Evolutionary conservation across 1,140 invertebrate species (phyloP), one percentile per base, ranked within the genome.

Genomic region (Bombus pyrosoma): DNA sequence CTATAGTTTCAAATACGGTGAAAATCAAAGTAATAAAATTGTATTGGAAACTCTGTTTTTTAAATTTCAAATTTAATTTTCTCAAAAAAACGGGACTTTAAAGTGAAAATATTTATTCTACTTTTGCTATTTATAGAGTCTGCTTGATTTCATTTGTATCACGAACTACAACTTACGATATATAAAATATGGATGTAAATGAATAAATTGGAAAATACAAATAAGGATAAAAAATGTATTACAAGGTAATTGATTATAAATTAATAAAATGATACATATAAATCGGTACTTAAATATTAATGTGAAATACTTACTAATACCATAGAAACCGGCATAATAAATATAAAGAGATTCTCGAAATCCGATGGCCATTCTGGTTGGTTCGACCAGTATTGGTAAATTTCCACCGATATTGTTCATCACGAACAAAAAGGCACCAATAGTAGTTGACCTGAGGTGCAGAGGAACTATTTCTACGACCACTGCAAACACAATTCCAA

Each of bases 381-480:
- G 98, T 93, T 98, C 98, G 1, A 98, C 97, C 1, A 98, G 94
- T 90, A 98, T 98, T 13, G 98, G 98, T 81, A 98, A 95, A 94
- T 98, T 98, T n/a, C 98, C 98, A n/a, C 98, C 98, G 83, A 98
- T 96, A 93, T 98, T 98, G 94, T 98, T 98, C 97, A 98, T 98
- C 0, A 98, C 97, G 93, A 98, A 98, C 5, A 98, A 95, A 91
- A 98, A 98, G 4, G 98, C 96, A 0, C 98, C 98, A 8, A 98
- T 97, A 2, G 97, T 97, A 9, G 98, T 98, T 22, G 98, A 98
- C 62, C 98, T 95, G 13, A 98, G 96, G 4, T 97, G 96, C 28
- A 98, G 84, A 2, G 98, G 98, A 15, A 98, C 98, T 85, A 98
- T 97, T 95, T 98, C 98, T 4, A 98, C 97, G 8, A 98, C 95